Evolutionary conservation across 2,797 vertebrate genomes (phyloP).

Genomic region (Halcyon smyrnensis): DNA sequence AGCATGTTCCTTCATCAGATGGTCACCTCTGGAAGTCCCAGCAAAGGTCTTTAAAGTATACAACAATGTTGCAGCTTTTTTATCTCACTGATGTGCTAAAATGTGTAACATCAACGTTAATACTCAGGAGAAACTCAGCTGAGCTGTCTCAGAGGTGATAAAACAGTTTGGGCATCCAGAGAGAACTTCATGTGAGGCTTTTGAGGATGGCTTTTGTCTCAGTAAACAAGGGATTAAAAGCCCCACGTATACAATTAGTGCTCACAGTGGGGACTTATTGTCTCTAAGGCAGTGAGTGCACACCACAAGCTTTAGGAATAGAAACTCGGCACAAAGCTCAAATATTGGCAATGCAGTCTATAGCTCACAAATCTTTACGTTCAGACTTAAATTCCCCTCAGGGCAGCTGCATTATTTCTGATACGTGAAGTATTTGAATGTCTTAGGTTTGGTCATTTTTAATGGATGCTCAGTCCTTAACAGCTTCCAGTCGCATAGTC

Average conservation of each 20-base stretch:
- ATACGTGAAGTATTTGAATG: neutral
- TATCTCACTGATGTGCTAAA: neutral
- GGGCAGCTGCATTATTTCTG: constrained; percentile 16
- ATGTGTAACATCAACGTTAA: neutral
- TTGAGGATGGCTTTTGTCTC: neutral
- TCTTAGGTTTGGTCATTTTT: neutral
- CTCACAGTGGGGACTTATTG: neutral
- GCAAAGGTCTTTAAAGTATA: neutral
- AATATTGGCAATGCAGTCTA: neutral
- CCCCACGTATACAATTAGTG: neutral
- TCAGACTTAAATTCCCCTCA: neutral
- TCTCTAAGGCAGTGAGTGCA: neutral
- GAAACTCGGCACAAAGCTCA: neutral
- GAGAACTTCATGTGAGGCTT: neutral
- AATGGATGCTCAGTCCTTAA: neutral
- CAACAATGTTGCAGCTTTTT: neutral
- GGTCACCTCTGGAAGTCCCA: neutral
- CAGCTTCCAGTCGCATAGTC: neutral
- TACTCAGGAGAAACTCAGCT: neutral
- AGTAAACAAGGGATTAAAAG: neutral
- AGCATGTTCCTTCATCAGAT: neutral
- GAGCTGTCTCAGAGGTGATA: neutral
- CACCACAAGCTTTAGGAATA: neutral
- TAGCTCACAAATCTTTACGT: neutral
- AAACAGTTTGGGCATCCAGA: neutral